Evolutionary conservation across 1,140 invertebrate species (phyloP).

Genomic region (Stegodyphus mimosarum): DNA sequence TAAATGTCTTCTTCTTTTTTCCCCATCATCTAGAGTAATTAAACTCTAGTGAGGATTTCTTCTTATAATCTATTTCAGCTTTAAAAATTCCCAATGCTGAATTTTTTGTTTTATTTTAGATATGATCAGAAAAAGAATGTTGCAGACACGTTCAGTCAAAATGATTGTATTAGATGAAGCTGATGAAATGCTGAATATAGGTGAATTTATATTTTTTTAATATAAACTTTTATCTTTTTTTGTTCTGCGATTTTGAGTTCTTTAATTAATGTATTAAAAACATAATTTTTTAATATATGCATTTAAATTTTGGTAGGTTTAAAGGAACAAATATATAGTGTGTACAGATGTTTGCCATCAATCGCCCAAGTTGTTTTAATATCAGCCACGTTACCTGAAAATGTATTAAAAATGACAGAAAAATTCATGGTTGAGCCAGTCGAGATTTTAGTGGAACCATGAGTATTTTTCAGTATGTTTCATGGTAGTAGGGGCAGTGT

Average conservation of each 20-base stretch:
- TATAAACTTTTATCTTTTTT: too few relatives aligned
- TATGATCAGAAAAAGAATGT: conserved; percentile 95
- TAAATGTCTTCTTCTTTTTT: too few relatives aligned
- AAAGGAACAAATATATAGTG: conserved; percentile 99
- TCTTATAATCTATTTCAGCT: too few relatives aligned
- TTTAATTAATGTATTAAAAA: too few relatives aligned
- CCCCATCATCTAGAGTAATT: too few relatives aligned
- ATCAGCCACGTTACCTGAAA: conserved; percentile 97
- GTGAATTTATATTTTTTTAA: too few relatives aligned
- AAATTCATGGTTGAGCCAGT: conserved; percentile 99
- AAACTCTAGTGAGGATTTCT: too few relatives aligned
- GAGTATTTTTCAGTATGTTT: conserved; percentile 65
- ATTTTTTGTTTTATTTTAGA: conserved; percentile 73
- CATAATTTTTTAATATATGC: too few relatives aligned
- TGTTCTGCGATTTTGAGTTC: too few relatives aligned
- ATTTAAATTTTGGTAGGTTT: conserved; percentile 75
- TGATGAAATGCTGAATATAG: conserved; percentile 99
- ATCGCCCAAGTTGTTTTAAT: conserved; percentile 98
- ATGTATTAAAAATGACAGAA: conserved; percentile 99
- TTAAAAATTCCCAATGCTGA: not conserved
- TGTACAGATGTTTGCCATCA: conserved; percentile 97
- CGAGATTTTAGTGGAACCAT: conserved; percentile 97
- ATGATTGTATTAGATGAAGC: conserved; percentile 99
- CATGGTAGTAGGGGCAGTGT: too few relatives aligned
- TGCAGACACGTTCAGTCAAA: conserved; percentile 96